These are phyloP conservation scores for Urocyon cinereoargenteus DNA, from an alignment of 2,797 vertebrate genomes.

Conservation along the genomic window DNA sequence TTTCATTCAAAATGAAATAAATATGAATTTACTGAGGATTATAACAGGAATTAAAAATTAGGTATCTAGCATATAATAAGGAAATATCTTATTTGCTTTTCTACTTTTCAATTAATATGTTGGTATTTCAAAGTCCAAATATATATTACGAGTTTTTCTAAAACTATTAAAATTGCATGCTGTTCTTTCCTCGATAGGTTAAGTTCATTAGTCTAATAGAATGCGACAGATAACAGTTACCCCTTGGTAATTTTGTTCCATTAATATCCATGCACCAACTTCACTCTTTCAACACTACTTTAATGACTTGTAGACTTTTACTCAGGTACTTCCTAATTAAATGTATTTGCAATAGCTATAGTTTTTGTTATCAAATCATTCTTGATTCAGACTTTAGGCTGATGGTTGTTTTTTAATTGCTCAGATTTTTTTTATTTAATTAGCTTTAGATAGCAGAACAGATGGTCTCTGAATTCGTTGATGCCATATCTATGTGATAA, in stretches of 20 bases:
- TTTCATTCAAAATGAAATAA: neutral
- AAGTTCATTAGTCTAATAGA: neutral
- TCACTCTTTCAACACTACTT: slow-evolving; percentile 60
- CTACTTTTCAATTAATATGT: neutral
- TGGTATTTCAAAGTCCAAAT: neutral
- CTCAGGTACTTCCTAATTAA: slow-evolving; percentile 60
- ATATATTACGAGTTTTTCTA: neutral
- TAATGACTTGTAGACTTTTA: slow-evolving; percentile 67
- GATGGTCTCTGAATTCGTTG: slow-evolving; percentile 83
- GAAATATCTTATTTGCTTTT: neutral
- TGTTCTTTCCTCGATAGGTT: neutral
- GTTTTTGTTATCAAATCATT: slow-evolving; percentile 79
- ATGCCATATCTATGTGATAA: slow-evolving; percentile 71
- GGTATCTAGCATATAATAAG: neutral
- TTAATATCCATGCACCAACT: neutral
- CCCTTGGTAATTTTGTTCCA: neutral
- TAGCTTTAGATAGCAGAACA: slow-evolving; percentile 84
- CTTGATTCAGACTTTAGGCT: slow-evolving; percentile 75
- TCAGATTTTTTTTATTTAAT: slow-evolving; percentile 80
- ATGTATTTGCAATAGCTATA: slow-evolving; percentile 74
- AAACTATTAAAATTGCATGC: neutral
- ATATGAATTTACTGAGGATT: neutral
- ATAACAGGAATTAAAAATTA: neutral
- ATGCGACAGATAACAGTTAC: slow-evolving; percentile 1
- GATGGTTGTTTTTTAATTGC: slow-evolving; percentile 82